Evolutionary conservation across 2,888 invertebrate genomes (phyloP).

Genomic region (Mesochorus sp.): DNA sequence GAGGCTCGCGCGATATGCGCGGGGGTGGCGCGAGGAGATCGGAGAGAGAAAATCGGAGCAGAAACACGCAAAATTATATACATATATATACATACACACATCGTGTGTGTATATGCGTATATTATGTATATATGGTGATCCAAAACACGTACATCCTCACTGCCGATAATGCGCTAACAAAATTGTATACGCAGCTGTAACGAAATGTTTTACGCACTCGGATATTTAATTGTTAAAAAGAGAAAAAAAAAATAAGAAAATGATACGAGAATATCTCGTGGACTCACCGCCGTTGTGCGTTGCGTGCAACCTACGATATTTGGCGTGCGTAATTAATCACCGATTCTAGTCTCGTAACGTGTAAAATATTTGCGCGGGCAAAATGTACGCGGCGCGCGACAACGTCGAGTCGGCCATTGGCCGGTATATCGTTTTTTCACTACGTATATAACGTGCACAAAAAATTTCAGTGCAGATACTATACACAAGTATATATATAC

Average conservation of each 20-base stretch:
- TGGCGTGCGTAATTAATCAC: conserved; percentile 65
- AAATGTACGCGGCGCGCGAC: conserved; percentile 72
- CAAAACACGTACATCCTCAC: conserved; percentile 1
- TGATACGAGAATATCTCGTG: not conserved
- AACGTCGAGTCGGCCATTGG: conserved; percentile 71
- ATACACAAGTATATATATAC: not conserved
- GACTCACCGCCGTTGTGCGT: conserved; percentile 39
- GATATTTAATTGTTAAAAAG: too few species aligned
- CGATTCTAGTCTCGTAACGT: conserved; percentile 64
- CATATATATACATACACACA: not conserved
- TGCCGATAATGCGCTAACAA: not conserved
- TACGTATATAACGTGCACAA: too few species aligned
- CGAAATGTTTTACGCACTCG: not conserved
- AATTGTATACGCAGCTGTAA: conserved; percentile 29
- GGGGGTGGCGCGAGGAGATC: conserved; percentile 3
- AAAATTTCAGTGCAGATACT: too few species aligned
- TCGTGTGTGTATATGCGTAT: not conserved
- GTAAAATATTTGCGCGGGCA: conserved; percentile 76
- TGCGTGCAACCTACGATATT: conserved; percentile 53
- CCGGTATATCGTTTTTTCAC: conserved; percentile 45
- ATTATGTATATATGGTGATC: not conserved
- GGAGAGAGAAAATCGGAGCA: conserved; percentile 7
- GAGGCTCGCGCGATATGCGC: not conserved
- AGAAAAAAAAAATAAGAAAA: conserved; percentile 9
- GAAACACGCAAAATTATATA: not conserved